Percentiles rank a stretch among this genome's conserved stretches.
phyloP scores from a whole-genome alignment of 2,797 vertebrate genomes.

The Oreonectes daqikongensis region DNA sequence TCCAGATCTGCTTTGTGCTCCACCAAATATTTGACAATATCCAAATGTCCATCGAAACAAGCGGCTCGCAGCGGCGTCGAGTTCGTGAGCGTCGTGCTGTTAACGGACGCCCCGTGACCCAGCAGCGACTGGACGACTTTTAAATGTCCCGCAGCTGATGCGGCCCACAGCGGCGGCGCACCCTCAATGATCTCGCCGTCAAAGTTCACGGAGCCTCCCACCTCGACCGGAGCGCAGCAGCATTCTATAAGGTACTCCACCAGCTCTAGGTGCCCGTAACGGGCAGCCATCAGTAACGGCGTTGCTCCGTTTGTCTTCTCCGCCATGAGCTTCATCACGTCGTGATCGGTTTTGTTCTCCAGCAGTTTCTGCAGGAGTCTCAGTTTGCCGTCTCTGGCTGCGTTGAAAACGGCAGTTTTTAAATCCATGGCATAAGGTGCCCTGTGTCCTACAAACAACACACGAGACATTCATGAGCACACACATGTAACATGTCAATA shows the following conservation, averaged over 20 bases:
- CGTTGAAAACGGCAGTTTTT: conserved; percentile 96
- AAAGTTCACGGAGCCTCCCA: conserved; percentile 95
- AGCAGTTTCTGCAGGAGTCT: conserved; percentile 94
- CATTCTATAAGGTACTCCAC: conserved; percentile 95
- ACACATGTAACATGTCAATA: no score
- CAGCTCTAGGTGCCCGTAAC: conserved; percentile 95
- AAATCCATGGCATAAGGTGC: conserved; percentile 85
- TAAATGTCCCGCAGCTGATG: conserved; percentile 93
- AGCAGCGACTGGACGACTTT: conserved; percentile 95
- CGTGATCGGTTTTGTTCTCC: conserved; percentile 91
- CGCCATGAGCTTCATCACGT: conserved; percentile 87
- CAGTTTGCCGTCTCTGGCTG: conserved; percentile 95
- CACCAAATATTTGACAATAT: conserved; percentile 95
- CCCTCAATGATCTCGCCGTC: conserved; percentile 98
- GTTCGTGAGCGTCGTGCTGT: conserved; percentile 97
- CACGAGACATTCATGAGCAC: neutral
- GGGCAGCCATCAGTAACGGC: conserved; percentile 90
- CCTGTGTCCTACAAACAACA: neutral
- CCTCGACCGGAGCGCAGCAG: conserved; percentile 89
- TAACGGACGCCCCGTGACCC: conserved; percentile 93
- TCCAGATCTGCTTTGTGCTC: conserved; percentile 97
- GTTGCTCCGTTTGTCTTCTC: conserved; percentile 97
- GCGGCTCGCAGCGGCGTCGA: conserved; percentile 94
- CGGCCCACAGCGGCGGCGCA: conserved; percentile 94
- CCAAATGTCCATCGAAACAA: conserved; percentile 96